A percentile compares a stretch with the other conserved stretches of the same genome.
Conservation (phyloP, 1,140 invertebrate species). For the Sarcophaga peregrina region DNA sequence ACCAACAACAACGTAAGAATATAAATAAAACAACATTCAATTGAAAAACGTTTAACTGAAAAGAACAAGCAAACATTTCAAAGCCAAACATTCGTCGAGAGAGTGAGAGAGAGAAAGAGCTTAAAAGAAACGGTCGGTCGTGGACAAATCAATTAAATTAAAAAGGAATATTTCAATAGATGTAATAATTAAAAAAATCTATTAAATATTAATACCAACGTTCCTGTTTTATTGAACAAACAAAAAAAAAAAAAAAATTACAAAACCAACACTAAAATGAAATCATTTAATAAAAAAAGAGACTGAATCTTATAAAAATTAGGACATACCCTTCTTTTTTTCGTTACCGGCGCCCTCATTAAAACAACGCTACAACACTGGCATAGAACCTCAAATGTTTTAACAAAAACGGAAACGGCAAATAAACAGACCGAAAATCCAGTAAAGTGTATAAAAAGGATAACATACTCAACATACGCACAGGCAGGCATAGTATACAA, state of each 20-base stretch:
- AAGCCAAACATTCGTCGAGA: background rate
- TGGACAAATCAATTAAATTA: too few species aligned
- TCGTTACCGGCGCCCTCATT: too few species aligned
- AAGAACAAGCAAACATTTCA: too few species aligned
- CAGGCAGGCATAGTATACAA: conserved; percentile 8
- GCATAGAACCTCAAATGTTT: background rate
- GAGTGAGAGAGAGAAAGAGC: too few species aligned
- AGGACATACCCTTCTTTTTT: too few species aligned
- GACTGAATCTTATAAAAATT: conserved; percentile 15
- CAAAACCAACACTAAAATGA: background rate
- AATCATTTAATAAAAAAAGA: background rate
- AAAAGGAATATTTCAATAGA: background rate
- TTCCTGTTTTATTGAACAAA: background rate
- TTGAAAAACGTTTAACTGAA: too few species aligned
- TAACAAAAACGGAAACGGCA: background rate
- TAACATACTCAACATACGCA: background rate
- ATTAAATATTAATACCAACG: conserved; percentile 16
- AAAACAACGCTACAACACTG: background rate
- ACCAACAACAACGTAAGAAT: too few species aligned
- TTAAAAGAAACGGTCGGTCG: too few species aligned
- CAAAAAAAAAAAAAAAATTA: background rate
- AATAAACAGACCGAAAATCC: background rate
- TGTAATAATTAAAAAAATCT: background rate
- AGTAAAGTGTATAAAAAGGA: background rate
- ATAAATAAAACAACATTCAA: too few species aligned